Evolutionary conservation across 2,797 vertebrate species (phyloP), one percentile per base, ranked within the genome.

Genomic region (Rhinophrynus dorsalis): DNA sequence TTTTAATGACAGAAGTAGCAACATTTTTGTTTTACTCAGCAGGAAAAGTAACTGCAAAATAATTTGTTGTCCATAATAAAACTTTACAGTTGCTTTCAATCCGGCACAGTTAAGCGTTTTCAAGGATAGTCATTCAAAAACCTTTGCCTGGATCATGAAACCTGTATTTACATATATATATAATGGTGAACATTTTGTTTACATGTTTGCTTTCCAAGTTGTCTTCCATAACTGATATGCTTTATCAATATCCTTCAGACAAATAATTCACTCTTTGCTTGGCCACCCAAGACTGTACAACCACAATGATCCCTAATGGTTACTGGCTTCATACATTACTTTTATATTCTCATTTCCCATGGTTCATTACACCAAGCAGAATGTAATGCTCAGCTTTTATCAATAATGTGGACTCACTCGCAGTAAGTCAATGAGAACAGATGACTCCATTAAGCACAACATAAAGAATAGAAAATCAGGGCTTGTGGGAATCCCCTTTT

Each of bases 351-450:
- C 56, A 50, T 48, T 64, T 56, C 32, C 15, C 23, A 38, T 45
- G 51, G 51, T 64, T 64, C 60, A 47, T 57, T 64, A 71, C 42
- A 50, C 52, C 57, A 48, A 64, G 68, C 68, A 64, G 52, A 64
- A 50, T 48, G 51, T 57, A 32, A 45, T 21, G 26, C 29, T 71
- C 67, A 55, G 58, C 37, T 61, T 63, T 56, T 55, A 64, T 64
- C 60, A 64, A 37, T 26, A 40, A 30, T 12, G 5, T 17, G 24
- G 12, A 57, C 40, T 50, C 52, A 15, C 42, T 64, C 29, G 23
- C 32, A 15, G 30, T 20, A 45, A 47, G 52, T 40, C 60, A 63
- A 23, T 33, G 24, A 63, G 59, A 63, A 45, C n/a, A 42, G 56
- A 40, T 56, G 45, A 60, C 21, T 50, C 44, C 55, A 59, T 58